phyloP scores from a whole-genome alignment of 2,888 invertebrate genomes.

The Metallyticus violacea region DNA sequence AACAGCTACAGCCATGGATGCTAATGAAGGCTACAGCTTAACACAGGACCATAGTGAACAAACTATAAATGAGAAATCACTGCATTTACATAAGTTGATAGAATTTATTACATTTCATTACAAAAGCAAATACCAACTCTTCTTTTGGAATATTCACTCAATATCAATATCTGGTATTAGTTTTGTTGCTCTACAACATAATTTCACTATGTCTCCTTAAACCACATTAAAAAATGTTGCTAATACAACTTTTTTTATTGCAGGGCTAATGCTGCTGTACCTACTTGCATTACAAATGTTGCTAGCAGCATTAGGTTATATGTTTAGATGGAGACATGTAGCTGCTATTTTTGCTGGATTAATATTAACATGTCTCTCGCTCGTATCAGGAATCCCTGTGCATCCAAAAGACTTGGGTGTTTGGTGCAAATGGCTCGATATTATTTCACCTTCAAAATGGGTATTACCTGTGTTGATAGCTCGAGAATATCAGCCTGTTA shows the following conservation, averaged over 20 bases:
- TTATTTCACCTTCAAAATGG: slow-evolving; percentile 72
- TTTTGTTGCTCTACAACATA: no score
- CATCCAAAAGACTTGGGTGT: slow-evolving; percentile 66
- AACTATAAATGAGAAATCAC: no score
- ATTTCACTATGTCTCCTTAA: no score
- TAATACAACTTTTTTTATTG: slow-evolving; percentile 21
- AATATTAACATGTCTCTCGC: slow-evolving; percentile 57
- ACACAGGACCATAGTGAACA: no score
- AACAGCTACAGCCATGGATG: no score
- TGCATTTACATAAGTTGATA: no score
- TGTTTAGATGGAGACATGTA: slow-evolving; percentile 60
- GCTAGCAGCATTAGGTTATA: slow-evolving; percentile 61
- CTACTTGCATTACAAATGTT: slow-evolving; percentile 40
- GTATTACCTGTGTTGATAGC: slow-evolving; percentile 63
- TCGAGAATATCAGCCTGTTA: slow-evolving; percentile 63
- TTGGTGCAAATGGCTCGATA: slow-evolving; percentile 64
- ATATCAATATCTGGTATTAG: no score
- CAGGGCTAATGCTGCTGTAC: slow-evolving; percentile 68
- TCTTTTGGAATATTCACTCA: no score
- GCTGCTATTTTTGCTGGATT: slow-evolving; percentile 60
- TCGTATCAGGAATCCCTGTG: slow-evolving; percentile 66
- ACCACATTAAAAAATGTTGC: no score
- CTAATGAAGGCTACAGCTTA: no score
- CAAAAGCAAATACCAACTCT: no score
- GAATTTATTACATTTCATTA: no score